Conservation (phyloP, 2,888 invertebrate species). For the Tribolium freemani region DNA sequence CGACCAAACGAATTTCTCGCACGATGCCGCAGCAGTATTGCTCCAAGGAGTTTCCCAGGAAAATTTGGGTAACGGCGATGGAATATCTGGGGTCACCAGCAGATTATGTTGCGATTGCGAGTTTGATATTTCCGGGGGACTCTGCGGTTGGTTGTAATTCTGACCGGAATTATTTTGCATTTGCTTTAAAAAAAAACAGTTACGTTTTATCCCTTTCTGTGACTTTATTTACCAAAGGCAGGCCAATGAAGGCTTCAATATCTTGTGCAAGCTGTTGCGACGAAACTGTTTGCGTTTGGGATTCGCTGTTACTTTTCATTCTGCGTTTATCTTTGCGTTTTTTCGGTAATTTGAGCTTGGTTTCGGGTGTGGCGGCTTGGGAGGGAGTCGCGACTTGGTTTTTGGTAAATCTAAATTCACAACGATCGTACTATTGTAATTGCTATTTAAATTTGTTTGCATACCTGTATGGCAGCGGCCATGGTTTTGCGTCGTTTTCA, state of each 20-base stretch:
- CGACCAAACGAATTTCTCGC: conserved; percentile 53
- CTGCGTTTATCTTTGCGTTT: conserved; percentile 50
- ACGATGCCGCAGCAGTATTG: conserved; percentile 39
- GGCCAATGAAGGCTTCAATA: conserved; percentile 56
- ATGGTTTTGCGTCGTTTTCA: conserved; percentile 77
- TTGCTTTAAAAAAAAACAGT: conserved; percentile 44
- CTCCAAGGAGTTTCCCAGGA: conserved; percentile 50
- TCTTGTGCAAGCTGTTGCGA: conserved; percentile 43
- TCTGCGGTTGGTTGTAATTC: neutral
- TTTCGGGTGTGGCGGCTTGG: conserved; percentile 42
- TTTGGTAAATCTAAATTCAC: conserved; percentile 60
- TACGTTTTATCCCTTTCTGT: neutral
- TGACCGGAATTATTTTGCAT: conserved; percentile 44
- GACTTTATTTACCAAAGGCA: conserved; percentile 54
- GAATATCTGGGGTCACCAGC: conserved; percentile 38
- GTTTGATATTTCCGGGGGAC: conserved; percentile 15
- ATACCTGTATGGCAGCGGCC: conserved; percentile 76
- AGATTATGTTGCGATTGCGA: conserved; percentile 43
- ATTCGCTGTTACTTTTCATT: conserved; percentile 38
- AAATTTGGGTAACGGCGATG: conserved; percentile 38
- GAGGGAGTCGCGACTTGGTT: conserved; percentile 51
- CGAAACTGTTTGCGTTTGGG: neutral
- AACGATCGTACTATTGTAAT: neutral
- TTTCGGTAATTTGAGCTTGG: conserved; percentile 53
- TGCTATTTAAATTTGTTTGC: neutral